phyloP scores from a whole-genome alignment of 2,888 invertebrate species.

The Thereva nobilitata region DNA sequence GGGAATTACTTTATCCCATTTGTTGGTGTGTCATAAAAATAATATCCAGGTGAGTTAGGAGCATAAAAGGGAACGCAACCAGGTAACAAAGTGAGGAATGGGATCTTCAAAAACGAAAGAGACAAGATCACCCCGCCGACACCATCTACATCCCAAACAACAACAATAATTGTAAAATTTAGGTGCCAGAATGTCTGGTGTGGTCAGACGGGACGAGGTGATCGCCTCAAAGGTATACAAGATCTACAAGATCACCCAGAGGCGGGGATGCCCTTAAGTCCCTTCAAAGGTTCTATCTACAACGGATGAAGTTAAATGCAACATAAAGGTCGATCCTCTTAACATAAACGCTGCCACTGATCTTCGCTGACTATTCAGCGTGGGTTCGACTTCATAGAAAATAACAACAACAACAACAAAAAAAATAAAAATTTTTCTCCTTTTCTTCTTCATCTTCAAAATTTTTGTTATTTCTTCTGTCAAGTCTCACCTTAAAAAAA shows the following conservation, averaged over 20 bases:
- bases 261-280: conserved; percentile 23
- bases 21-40: conserved; percentile 41
- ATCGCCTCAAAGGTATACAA: not conserved
- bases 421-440: no score
- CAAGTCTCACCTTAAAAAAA: no score
- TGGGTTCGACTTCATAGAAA: conserved; percentile 30
- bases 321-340: conserved; percentile 34
- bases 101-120: not conserved
- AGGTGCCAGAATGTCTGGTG: conserved; percentile 42
- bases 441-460: no score
- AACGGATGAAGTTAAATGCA: conserved; percentile 2
- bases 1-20: conserved; percentile 32
- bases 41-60: conserved; percentile 40
- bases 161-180: conserved; percentile 31
- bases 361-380: conserved; percentile 9
- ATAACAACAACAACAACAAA: no score
- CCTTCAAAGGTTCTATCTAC: conserved; percentile 1
- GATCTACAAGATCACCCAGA: conserved; percentile 2
- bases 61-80: conserved; percentile 8
- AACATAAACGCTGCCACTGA: conserved; percentile 35
- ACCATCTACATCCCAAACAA: not conserved
- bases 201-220: conserved; percentile 16
- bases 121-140: not conserved
- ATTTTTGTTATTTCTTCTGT: no score
- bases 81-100: conserved; percentile 9